A percentile compares a stretch with the other conserved stretches of the same genome.
These are phyloP conservation scores for Enteromius unitaeniatus DNA, from an alignment of 2,797 vertebrate genomes.

Conservation along the genomic window DNA sequence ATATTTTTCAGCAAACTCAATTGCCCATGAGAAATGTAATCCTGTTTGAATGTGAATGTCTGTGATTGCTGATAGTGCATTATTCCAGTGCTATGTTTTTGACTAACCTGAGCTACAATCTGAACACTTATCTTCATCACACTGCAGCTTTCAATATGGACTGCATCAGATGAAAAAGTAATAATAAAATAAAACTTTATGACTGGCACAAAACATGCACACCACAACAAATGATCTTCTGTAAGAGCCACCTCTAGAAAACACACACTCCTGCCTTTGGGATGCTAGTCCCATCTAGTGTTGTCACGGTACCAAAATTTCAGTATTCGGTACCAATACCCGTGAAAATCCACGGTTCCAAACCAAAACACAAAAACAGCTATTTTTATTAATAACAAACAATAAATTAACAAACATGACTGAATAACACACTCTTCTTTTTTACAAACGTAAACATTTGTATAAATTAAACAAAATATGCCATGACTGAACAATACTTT, in stretches of 20 bases:
- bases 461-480: conserved; percentile 18
- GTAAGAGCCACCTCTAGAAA: neutral
- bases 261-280: neutral
- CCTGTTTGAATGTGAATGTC: neutral
- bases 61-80: neutral
- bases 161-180: neutral
- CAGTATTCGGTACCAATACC: too few species aligned
- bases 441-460: neutral
- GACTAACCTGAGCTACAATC: neutral
- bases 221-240: neutral
- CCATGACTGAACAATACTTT: neutral
- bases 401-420: too few species aligned
- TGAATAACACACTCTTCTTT: too few species aligned
- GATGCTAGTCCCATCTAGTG: neutral
- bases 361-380: too few species aligned
- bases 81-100: neutral
- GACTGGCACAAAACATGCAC: neutral
- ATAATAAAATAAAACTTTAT: neutral
- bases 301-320: too few species aligned
- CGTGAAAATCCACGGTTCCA: too few species aligned
- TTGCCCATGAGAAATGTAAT: neutral
- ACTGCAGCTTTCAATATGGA: neutral
- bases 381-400: too few species aligned
- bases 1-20: neutral
- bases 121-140: neutral